Percentiles rank a stretch among this genome's conserved stretches.
phyloP scores from a whole-genome alignment of 2,113 vertebrate species.

The Meriones unguiculatus region DNA sequence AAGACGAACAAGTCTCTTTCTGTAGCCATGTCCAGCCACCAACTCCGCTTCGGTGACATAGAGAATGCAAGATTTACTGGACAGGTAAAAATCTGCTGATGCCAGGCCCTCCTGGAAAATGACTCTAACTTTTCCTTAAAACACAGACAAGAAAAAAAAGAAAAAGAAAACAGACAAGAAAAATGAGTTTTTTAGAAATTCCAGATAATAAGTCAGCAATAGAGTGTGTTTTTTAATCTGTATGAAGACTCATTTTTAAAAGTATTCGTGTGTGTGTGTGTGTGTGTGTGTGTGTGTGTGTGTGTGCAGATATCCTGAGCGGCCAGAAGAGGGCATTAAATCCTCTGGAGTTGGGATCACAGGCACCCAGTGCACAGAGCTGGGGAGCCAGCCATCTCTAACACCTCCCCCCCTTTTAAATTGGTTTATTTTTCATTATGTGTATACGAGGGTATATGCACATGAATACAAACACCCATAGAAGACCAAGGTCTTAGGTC shows the following conservation, averaged over 20 bases:
- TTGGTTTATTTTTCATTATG: not conserved
- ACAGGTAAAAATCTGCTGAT: slow-evolving; percentile 93
- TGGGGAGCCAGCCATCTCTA: not conserved
- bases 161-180: slow-evolving; percentile 6
- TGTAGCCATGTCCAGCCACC: slow-evolving; percentile 92
- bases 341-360: not conserved
- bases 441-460: not conserved
- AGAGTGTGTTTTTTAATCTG: not conserved
- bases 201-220: not conserved
- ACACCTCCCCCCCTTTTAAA: not conserved
- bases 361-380: too few species aligned
- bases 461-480: not conserved
- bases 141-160: slow-evolving; percentile 58
- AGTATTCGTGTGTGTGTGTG: too few species aligned
- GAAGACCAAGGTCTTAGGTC: not conserved
- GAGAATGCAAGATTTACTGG: slow-evolving; percentile 91
- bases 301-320: not conserved
- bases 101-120: slow-evolving; percentile 91
- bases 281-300: too few species aligned
- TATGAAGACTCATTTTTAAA: not conserved
- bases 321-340: not conserved
- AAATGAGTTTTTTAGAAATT: not conserved
- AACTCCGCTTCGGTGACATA: slow-evolving; percentile 95
- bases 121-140: slow-evolving; percentile 89
- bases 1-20: slow-evolving; percentile 92